Percentiles rank a stretch among this genome's conserved stretches.
These are phyloP conservation scores for Pseudochaenichthys georgianus DNA, from an alignment of 2,797 vertebrate genomes.

Conservation along the genomic window DNA sequence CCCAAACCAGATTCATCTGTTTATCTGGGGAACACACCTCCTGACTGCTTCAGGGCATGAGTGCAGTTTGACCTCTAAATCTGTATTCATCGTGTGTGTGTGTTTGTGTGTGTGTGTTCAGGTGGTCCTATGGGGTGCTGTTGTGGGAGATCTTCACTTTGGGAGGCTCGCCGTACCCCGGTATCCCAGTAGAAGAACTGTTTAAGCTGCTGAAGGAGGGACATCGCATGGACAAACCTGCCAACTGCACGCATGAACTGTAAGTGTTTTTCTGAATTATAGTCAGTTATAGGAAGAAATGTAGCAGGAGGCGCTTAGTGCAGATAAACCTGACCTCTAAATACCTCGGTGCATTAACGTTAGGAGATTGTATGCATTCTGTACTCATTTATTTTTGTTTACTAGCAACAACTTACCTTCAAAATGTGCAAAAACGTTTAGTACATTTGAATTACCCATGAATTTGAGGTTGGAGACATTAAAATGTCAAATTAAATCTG, in stretches of 20 bases:
- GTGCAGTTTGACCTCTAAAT: slow-evolving; percentile 18
- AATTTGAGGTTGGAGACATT: too few relatives aligned
- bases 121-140: slow-evolving; percentile 98
- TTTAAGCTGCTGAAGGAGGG: slow-evolving; percentile 99
- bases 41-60: not conserved
- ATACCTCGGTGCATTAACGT: not conserved
- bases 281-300: not conserved
- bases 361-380: not conserved
- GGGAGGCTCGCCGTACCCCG: slow-evolving; percentile 96
- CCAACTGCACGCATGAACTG: slow-evolving; percentile 98
- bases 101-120: slow-evolving; percentile 60
- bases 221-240: slow-evolving; percentile 98
- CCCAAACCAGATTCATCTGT: not conserved
- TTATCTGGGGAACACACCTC: slow-evolving; percentile 5
- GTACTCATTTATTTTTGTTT: not conserved
- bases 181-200: slow-evolving; percentile 98
- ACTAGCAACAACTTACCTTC: too few relatives aligned
- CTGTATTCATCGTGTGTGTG: slow-evolving; percentile 8
- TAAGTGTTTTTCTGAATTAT: slow-evolving; percentile 73
- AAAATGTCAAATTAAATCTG: too few relatives aligned
- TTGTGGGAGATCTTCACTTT: slow-evolving; percentile 99
- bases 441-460: too few relatives aligned
- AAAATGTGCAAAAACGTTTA: too few relatives aligned
- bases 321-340: not conserved
- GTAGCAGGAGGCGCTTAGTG: not conserved